A percentile compares a stretch with the other conserved stretches of the same genome.
These are phyloP conservation scores for Andrena hattorfiana DNA, from an alignment of 2,888 invertebrate genomes.

Conservation along the genomic window DNA sequence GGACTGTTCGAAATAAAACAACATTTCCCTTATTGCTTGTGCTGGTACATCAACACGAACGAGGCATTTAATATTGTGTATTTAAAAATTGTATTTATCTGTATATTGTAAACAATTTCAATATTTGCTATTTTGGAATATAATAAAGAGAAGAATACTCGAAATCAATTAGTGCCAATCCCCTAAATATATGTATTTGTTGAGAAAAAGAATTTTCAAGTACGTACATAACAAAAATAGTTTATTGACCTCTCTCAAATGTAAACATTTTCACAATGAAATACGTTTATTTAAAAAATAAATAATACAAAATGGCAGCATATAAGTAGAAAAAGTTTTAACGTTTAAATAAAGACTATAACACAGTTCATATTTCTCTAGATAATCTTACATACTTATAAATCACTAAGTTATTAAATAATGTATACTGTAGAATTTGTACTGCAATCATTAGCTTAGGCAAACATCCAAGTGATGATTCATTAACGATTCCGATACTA, in stretches of 20 bases:
- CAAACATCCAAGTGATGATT: slow-evolving; percentile 87
- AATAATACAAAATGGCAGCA: slow-evolving; percentile 21
- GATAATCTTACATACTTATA: background rate
- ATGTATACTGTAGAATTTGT: background rate
- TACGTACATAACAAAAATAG: background rate
- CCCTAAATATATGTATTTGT: background rate
- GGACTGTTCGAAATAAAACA: slow-evolving; percentile 1
- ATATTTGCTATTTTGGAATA: slow-evolving; percentile 12
- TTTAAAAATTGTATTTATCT: slow-evolving; percentile 3
- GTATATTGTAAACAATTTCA: slow-evolving; percentile 8
- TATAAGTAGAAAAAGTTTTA: slow-evolving; percentile 5
- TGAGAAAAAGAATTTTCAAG: background rate
- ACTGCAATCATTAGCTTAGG: slow-evolving; percentile 53
- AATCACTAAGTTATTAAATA: background rate
- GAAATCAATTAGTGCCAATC: too few species aligned
- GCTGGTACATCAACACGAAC: background rate
- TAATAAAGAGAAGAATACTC: slow-evolving; percentile 1
- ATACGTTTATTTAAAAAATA: slow-evolving; percentile 28
- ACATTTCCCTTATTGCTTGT: slow-evolving; percentile 6
- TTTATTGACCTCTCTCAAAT: background rate
- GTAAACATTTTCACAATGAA: background rate
- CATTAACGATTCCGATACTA: slow-evolving; percentile 86
- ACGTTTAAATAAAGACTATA: slow-evolving; percentile 7
- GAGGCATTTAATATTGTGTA: slow-evolving; percentile 3
- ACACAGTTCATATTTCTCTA: background rate